Conservation (phyloP, 2,888 invertebrate species). For the Caenorhabditis japonica region DNA sequence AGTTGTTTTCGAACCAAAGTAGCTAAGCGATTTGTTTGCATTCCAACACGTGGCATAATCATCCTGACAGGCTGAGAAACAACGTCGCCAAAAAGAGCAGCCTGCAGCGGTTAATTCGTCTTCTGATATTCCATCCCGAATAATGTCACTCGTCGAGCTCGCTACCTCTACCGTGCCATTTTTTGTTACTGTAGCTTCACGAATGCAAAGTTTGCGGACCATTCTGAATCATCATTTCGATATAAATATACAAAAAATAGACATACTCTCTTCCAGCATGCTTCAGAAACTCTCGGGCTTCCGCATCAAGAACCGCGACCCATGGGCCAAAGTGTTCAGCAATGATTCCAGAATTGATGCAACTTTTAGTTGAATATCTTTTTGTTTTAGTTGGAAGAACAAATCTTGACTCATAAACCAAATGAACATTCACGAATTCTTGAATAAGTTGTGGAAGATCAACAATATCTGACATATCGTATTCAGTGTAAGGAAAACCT, state of each 20-base stretch:
- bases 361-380: slow-evolving; percentile 34
- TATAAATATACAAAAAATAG: background rate
- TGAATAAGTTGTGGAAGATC: slow-evolving; percentile 36
- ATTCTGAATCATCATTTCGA: no score
- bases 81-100: slow-evolving; percentile 47
- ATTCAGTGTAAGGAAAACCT: slow-evolving; percentile 34
- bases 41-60: slow-evolving; percentile 32
- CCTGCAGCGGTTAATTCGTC: slow-evolving; percentile 45
- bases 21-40: background rate
- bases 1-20: slow-evolving; percentile 21
- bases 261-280: slow-evolving; percentile 22
- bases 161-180: background rate
- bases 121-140: slow-evolving; percentile 25
- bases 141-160: background rate
- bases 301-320: slow-evolving; percentile 37
- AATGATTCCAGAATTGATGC: slow-evolving; percentile 21
- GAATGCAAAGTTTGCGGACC: background rate
- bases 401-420: slow-evolving; percentile 43
- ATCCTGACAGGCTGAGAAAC: slow-evolving; percentile 48
- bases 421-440: slow-evolving; percentile 31
- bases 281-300: slow-evolving; percentile 23
- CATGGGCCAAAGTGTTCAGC: slow-evolving; percentile 36
- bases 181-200: background rate
- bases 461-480: slow-evolving; percentile 38
- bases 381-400: background rate